Evolutionary conservation across 2,888 invertebrate genomes (phyloP).

Genomic region (Apoda limacodes): DNA sequence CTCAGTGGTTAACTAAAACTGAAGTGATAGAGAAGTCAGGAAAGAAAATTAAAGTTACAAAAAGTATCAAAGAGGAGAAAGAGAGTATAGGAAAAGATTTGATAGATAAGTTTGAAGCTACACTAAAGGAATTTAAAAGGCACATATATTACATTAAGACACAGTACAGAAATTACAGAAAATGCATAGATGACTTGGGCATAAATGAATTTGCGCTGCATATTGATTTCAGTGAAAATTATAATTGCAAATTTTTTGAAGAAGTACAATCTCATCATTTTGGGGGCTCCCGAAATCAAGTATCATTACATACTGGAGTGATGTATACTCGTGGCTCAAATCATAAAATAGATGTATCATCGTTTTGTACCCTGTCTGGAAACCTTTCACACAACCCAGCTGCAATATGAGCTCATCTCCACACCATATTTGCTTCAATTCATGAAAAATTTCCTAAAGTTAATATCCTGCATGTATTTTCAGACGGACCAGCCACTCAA

Average conservation of each 20-base stretch:
- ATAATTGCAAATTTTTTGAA: constrained; percentile 1
- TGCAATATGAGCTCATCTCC: constrained; percentile 8
- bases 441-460: no score
- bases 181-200: no score
- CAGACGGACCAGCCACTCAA: constrained; percentile 2
- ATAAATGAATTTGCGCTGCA: constrained; percentile 3
- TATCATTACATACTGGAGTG: no score
- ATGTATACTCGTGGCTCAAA: constrained; percentile 4
- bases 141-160: no score
- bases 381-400: constrained; percentile 6
- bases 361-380: constrained; percentile 6
- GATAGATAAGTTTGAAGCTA: background rate
- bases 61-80: no score
- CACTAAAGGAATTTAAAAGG: background rate
- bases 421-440: constrained; percentile 4
- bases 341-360: constrained; percentile 3
- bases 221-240: no score
- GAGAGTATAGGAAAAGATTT: background rate
- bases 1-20: no score
- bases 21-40: no score
- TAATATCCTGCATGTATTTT: constrained; percentile 1
- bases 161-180: no score
- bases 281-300: constrained; percentile 2
- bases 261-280: no score
- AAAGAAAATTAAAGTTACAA: no score